Evolutionary conservation across 2,888 invertebrate genomes (phyloP).

Genomic region (Boloria selene): DNA sequence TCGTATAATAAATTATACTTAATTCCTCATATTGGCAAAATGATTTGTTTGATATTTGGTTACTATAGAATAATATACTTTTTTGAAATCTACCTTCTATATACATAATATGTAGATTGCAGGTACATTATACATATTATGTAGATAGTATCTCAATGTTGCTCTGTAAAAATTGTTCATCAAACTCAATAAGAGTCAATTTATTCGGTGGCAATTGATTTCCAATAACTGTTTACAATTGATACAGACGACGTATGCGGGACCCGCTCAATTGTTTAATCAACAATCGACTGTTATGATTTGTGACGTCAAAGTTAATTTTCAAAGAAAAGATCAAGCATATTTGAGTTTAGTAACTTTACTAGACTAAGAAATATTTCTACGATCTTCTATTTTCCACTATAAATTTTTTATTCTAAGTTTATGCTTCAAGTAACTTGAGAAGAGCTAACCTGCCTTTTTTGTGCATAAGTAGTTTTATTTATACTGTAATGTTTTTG

Average conservation of each 20-base stretch:
- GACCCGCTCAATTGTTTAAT: constrained; percentile 72
- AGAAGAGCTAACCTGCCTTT: no score
- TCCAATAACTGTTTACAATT: constrained; percentile 79
- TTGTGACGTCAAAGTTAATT: constrained; percentile 55
- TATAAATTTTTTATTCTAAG: no score
- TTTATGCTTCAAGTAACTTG: no score
- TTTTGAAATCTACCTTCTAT: no score
- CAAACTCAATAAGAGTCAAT: constrained; percentile 59
- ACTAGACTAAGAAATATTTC: neutral
- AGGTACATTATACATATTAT: neutral
- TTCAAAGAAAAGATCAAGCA: constrained; percentile 42
- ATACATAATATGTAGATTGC: no score
- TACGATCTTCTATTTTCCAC: neutral
- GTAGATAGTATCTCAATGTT: neutral
- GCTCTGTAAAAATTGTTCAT: constrained; percentile 52
- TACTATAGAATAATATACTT: no score
- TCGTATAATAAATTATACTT: no score
- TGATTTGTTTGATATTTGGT: no score
- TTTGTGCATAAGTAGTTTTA: no score
- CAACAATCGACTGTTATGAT: constrained; percentile 65
- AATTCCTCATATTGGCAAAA: no score
- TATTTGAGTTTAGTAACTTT: neutral
- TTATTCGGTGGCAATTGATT: constrained; percentile 73
- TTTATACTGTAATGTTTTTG: no score
- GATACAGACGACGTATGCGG: constrained; percentile 74